These are phyloP conservation scores for Phalanger gymnotis DNA, from an alignment of 2,797 vertebrate genomes.

Conservation along the genomic window DNA sequence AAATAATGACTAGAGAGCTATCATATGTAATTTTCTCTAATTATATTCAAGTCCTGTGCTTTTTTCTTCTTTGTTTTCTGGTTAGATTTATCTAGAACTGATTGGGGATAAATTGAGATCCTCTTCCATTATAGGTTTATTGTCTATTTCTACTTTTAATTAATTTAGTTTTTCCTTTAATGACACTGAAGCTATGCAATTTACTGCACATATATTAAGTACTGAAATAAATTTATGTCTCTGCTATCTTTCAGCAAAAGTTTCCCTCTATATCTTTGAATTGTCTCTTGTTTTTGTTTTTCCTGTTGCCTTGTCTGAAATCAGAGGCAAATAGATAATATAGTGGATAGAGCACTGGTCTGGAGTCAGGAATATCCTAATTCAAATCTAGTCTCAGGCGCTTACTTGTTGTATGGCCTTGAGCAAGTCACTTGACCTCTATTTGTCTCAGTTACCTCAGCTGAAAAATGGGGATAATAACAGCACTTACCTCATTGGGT, in stretches of 20 bases:
- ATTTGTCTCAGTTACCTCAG: background rate
- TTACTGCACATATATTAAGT: background rate
- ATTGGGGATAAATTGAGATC: too few species aligned
- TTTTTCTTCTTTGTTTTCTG: too few species aligned
- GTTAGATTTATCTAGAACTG: too few species aligned
- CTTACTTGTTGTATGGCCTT: background rate
- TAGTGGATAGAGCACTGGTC: background rate
- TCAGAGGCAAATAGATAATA: background rate
- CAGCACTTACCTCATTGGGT: background rate
- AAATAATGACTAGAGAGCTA: too few species aligned
- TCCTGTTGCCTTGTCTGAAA: background rate
- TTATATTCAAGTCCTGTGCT: too few species aligned
- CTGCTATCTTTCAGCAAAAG: background rate
- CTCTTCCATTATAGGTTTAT: background rate
- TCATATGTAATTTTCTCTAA: too few species aligned
- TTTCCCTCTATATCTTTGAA: background rate
- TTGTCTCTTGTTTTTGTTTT: background rate
- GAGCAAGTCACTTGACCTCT: background rate
- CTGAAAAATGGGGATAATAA: background rate
- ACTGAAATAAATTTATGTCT: background rate
- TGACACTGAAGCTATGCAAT: background rate
- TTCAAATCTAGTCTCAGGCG: background rate
- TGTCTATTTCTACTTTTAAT: too few species aligned
- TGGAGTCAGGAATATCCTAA: background rate
- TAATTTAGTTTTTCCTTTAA: background rate